Evolutionary conservation across 2,888 invertebrate genomes (phyloP).

Genomic region (Drosophila sordidapex): DNA sequence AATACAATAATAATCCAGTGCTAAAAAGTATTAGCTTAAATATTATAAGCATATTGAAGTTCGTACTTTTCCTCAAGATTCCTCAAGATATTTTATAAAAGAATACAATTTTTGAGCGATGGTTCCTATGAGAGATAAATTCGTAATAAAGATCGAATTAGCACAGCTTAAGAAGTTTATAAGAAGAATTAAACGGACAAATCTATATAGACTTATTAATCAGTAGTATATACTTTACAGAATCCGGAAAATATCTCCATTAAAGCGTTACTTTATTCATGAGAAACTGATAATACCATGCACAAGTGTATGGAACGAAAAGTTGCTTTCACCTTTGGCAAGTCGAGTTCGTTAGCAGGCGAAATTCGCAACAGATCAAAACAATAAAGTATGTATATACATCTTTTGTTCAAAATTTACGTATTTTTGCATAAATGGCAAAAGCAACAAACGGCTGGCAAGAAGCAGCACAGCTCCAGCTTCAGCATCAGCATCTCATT

Average conservation of each 20-base stretch:
- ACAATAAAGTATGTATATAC: conserved; percentile 61
- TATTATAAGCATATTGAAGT: neutral
- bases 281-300: neutral
- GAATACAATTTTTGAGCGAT: neutral
- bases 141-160: neutral
- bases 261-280: neutral
- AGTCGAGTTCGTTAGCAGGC: conserved; percentile 53
- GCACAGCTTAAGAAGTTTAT: neutral
- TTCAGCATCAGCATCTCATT: conserved; percentile 70
- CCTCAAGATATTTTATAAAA: neutral
- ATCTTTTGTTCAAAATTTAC: conserved; percentile 74
- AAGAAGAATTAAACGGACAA: neutral
- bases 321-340: conserved; percentile 76
- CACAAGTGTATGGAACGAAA: conserved; percentile 22
- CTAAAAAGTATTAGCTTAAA: neutral
- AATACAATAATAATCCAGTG: neutral
- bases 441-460: conserved; percentile 68
- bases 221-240: neutral
- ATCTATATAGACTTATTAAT: neutral
- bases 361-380: conserved; percentile 61
- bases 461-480: conserved; percentile 40
- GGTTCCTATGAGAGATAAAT: neutral
- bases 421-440: conserved; percentile 78
- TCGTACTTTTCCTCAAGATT: neutral
- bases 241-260: neutral